phyloP scores from a whole-genome alignment of 1,140 invertebrate species.

The Drosophila kepulauana region DNA sequence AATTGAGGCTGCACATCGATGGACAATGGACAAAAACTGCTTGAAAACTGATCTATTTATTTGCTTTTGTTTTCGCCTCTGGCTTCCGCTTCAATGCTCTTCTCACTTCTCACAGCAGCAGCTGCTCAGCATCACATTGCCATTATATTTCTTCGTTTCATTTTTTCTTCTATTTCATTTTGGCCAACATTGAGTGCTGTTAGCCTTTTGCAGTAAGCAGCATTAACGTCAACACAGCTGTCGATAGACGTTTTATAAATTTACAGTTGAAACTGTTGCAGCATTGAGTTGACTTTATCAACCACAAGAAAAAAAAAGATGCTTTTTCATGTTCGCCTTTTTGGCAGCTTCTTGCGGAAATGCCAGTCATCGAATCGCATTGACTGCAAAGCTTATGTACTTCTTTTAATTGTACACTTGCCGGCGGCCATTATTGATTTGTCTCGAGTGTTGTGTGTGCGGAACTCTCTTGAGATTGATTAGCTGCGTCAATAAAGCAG shows the following conservation, averaged over 20 bases:
- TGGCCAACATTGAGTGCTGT: slow-evolving; percentile 26
- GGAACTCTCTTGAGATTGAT: neutral
- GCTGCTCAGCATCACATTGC: slow-evolving; percentile 6
- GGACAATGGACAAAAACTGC: slow-evolving; percentile 14
- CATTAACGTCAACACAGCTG: slow-evolving; percentile 26
- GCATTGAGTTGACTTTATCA: slow-evolving; percentile 22
- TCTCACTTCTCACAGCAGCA: neutral
- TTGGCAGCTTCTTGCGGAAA: slow-evolving; percentile 19
- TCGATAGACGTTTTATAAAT: slow-evolving; percentile 16
- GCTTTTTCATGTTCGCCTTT: slow-evolving; percentile 19
- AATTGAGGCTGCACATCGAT: slow-evolving; percentile 21
- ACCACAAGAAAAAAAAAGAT: slow-evolving; percentile 5
- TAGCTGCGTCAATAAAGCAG: slow-evolving; percentile 1
- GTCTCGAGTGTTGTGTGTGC: neutral
- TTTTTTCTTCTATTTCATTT: neutral
- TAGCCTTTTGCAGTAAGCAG: slow-evolving; percentile 26
- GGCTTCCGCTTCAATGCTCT: slow-evolving; percentile 40
- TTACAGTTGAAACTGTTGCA: slow-evolving; percentile 22
- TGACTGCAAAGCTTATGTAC: slow-evolving; percentile 1
- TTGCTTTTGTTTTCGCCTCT: slow-evolving; percentile 36
- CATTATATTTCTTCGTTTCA: slow-evolving; percentile 1
- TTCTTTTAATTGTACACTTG: slow-evolving; percentile 16
- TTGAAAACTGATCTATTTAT: slow-evolving; percentile 25
- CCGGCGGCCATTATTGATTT: neutral
- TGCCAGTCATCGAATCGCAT: slow-evolving; percentile 15